phyloP scores from a whole-genome alignment of 2,797 vertebrate genomes.

The Sphaeramia orbicularis region DNA sequence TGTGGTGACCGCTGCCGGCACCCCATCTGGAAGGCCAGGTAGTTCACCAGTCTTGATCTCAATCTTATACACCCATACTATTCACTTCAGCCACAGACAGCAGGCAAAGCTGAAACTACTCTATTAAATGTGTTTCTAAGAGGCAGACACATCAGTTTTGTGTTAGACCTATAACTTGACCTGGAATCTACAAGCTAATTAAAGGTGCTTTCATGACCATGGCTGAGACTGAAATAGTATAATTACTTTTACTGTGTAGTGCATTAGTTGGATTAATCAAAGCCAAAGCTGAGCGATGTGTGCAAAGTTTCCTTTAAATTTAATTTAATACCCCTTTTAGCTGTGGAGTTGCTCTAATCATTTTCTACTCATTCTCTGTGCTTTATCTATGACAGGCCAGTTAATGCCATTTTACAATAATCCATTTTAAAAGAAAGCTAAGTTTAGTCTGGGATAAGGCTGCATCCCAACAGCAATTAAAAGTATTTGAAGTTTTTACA shows the following conservation, averaged over 20 bases:
- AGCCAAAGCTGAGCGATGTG: constrained; percentile 33
- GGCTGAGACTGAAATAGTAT: constrained; percentile 47
- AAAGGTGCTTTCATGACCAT: constrained; percentile 31
- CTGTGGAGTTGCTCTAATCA: constrained; percentile 44
- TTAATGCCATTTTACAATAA: constrained; percentile 51
- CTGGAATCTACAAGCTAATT: constrained; percentile 46
- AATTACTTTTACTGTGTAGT: constrained; percentile 46
- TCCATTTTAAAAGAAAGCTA: constrained; percentile 36
- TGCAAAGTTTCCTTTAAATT: constrained; percentile 48
- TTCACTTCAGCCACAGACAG: constrained; percentile 3
- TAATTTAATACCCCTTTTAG: constrained; percentile 53
- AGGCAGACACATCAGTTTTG: constrained; percentile 5
- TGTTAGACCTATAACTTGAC: constrained; percentile 20
- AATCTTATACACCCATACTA: constrained; percentile 21
- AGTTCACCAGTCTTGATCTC: constrained; percentile 45
- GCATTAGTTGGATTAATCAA: constrained; percentile 56
- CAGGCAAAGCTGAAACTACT: constrained; percentile 7
- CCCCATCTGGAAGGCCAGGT: constrained; percentile 81
- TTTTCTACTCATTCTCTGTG: constrained; percentile 26
- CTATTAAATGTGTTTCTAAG: constrained; percentile 6
- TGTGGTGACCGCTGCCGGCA: constrained; percentile 74
- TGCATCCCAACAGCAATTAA: constrained; percentile 13
- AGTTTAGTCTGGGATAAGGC: constrained; percentile 5
- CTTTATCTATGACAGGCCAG: constrained; percentile 19
- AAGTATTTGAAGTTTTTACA: constrained; percentile 12